Conservation (phyloP, 2,888 invertebrate species). For the Agrypnus murinus region DNA sequence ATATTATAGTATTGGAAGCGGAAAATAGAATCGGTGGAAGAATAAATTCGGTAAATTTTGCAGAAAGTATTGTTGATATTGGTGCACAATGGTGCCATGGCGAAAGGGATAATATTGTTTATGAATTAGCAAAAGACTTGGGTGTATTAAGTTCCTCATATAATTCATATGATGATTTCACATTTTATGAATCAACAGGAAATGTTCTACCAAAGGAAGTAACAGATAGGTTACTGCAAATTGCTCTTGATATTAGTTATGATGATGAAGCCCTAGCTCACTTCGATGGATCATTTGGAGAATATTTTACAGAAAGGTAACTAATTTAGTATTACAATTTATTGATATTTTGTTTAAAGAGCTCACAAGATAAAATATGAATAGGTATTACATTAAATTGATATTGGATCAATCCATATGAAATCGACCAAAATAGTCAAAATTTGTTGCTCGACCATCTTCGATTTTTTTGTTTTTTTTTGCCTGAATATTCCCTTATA, state of each 20-base stretch:
- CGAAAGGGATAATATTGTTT: slow-evolving; percentile 67
- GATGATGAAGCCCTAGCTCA: slow-evolving; percentile 58
- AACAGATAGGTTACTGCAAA: slow-evolving; percentile 60
- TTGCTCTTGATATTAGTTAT: slow-evolving; percentile 58
- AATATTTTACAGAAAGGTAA: slow-evolving; percentile 65
- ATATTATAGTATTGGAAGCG: slow-evolving; percentile 72
- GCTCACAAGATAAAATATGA: no score
- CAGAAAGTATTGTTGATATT: slow-evolving; percentile 58
- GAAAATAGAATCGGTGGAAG: slow-evolving; percentile 68
- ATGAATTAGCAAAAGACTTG: slow-evolving; percentile 64
- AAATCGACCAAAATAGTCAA: no score
- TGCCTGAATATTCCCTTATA: no score
- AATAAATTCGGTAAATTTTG: slow-evolving; percentile 56
- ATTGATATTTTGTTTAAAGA: no score
- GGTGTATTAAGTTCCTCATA: slow-evolving; percentile 68
- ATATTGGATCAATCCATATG: no score
- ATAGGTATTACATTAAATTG: no score
- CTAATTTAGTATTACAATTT: slow-evolving; percentile 14
- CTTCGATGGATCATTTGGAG: slow-evolving; percentile 61
- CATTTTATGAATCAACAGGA: slow-evolving; percentile 64
- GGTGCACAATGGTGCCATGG: slow-evolving; percentile 71
- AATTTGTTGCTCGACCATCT: no score
- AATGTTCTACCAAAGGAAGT: slow-evolving; percentile 59
- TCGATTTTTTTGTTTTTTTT: no score
- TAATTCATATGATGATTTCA: slow-evolving; percentile 63